Conservation (phyloP, 2,888 invertebrate genomes). For the Cancer borealis region DNA sequence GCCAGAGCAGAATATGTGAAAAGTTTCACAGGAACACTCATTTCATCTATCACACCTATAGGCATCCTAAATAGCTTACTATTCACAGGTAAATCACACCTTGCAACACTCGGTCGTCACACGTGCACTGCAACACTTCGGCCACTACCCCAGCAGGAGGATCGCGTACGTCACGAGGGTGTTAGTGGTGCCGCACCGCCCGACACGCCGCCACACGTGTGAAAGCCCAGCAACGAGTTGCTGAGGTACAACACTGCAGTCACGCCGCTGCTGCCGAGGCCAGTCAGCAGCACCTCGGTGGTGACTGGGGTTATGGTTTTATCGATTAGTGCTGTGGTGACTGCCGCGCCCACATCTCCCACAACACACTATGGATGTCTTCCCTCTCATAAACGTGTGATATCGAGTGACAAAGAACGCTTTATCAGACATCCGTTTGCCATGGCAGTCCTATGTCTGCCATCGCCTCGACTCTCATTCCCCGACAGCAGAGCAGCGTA, state of each 20-base stretch:
- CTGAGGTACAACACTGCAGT: slow-evolving; percentile 1
- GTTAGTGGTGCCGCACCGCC: background rate
- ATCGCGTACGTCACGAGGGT: background rate
- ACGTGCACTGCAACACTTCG: background rate
- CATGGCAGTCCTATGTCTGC: background rate
- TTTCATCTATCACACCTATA: background rate
- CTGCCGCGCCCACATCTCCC: background rate
- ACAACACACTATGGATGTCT: background rate
- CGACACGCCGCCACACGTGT: background rate
- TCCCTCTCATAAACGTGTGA: background rate
- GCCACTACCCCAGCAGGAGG: background rate
- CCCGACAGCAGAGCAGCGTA: background rate
- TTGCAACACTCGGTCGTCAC: background rate
- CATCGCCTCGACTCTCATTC: background rate
- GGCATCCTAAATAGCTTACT: background rate
- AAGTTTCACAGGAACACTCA: background rate
- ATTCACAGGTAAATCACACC: background rate
- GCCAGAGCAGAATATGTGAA: background rate
- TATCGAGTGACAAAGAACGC: background rate
- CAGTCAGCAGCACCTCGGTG: background rate
- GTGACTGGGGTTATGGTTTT: slow-evolving; percentile 32
- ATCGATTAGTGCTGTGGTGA: slow-evolving; percentile 5
- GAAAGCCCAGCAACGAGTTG: background rate
- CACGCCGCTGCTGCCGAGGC: slow-evolving; percentile 12
- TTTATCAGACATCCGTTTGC: background rate